A percentile compares a stretch with the other conserved stretches of the same genome.
These are phyloP conservation scores for Ceyx erithaca DNA, from an alignment of 2,797 vertebrate genomes.

Conservation along the genomic window DNA sequence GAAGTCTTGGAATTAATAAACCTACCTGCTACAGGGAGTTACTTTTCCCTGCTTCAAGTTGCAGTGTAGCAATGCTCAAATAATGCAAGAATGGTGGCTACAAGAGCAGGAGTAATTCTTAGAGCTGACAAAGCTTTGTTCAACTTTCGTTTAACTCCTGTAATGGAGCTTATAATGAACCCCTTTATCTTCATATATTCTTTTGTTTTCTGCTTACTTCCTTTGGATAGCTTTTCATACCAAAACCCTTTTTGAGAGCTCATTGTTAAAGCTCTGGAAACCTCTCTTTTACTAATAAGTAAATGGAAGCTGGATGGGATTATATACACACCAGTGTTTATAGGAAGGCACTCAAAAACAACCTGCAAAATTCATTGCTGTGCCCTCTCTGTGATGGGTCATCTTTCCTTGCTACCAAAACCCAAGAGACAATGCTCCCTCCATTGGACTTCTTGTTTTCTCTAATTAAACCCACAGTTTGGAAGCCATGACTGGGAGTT, in stretches of 20 bases:
- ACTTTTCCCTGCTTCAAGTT: background rate
- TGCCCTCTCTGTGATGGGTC: background rate
- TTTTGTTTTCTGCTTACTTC: background rate
- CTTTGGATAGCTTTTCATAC: background rate
- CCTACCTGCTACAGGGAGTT: background rate
- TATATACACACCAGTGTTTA: background rate
- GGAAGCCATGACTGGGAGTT: background rate
- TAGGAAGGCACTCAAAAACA: background rate
- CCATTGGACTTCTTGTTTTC: background rate
- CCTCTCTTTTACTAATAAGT: background rate
- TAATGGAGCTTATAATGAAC: background rate
- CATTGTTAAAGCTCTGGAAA: background rate
- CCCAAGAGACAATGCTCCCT: slow-evolving; percentile 7
- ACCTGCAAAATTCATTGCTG: background rate
- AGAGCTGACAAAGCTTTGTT: background rate
- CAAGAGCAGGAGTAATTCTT: background rate
- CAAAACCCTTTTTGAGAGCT: background rate
- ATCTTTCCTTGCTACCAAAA: background rate
- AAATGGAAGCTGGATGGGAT: background rate
- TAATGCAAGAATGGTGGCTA: background rate
- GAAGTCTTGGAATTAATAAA: background rate
- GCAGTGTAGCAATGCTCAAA: background rate
- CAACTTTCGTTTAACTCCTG: background rate
- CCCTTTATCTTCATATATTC: background rate
- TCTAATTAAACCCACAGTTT: slow-evolving; percentile 6